phyloP scores from a whole-genome alignment of 2,888 invertebrate species.

The Bruchidius siliquastri region DNA sequence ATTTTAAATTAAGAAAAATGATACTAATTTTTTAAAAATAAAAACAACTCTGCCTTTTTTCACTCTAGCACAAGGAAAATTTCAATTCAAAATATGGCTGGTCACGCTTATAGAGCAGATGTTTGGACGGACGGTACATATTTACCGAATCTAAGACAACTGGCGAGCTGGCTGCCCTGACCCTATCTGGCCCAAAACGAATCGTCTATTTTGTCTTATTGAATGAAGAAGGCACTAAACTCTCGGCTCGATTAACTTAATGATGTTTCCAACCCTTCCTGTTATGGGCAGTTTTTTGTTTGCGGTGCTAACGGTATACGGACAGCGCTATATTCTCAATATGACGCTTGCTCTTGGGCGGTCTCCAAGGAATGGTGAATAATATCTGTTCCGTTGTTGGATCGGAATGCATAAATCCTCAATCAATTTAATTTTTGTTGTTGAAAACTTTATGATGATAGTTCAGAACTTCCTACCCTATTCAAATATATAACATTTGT shows the following conservation, averaged over 20 bases:
- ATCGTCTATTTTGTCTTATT: conserved; percentile 23
- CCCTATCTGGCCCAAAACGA: conserved; percentile 18
- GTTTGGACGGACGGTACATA: background rate
- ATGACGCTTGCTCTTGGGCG: background rate
- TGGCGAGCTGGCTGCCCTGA: background rate
- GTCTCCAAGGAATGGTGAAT: background rate
- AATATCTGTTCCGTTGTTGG: background rate
- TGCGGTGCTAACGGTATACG: background rate
- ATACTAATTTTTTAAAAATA: background rate
- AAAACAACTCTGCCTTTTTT: background rate
- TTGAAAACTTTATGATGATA: no score
- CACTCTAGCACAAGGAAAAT: no score
- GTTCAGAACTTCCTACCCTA: no score
- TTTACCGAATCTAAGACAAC: conserved; percentile 1
- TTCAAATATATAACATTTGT: no score
- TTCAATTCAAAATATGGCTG: no score
- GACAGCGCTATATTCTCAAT: background rate
- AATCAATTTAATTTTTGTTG: no score
- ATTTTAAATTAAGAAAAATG: no score
- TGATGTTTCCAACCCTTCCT: conserved; percentile 23
- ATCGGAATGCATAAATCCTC: no score
- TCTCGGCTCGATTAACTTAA: conserved; percentile 25
- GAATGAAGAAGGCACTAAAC: conserved; percentile 22
- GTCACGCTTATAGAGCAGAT: conserved; percentile 2
- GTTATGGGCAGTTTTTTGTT: conserved; percentile 10